These are phyloP conservation scores for Lasioglossum morio DNA, from an alignment of 2,888 invertebrate genomes.

Conservation along the genomic window DNA sequence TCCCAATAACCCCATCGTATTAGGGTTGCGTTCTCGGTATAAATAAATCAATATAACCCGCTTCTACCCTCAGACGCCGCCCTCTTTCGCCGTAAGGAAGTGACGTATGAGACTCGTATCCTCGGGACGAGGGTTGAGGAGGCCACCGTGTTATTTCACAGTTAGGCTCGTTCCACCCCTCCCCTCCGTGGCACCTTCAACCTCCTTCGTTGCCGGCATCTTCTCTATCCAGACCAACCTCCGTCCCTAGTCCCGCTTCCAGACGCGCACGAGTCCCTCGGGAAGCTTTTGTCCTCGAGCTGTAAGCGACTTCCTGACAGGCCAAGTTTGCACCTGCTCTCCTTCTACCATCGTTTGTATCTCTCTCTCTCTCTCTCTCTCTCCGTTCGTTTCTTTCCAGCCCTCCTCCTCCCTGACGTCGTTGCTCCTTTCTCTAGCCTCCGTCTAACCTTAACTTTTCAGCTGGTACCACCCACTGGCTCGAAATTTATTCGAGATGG, in stretches of 20 bases:
- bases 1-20: conserved; percentile 80
- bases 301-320: conserved; percentile 85
- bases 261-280: conserved; percentile 81
- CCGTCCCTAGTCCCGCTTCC: conserved; percentile 70
- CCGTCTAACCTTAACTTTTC: conserved; percentile 75
- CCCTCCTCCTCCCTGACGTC: conserved; percentile 26
- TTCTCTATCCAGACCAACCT: conserved; percentile 66
- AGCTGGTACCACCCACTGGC: conserved; percentile 63
- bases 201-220: conserved; percentile 64
- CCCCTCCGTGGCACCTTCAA: conserved; percentile 52
- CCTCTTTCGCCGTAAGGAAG: conserved; percentile 77
- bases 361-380: conserved; percentile 61
- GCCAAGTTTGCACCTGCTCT: conserved; percentile 84
- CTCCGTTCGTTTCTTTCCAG: conserved; percentile 41
- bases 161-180: conserved; percentile 79
- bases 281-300: conserved; percentile 84
- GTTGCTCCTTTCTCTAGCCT: conserved; percentile 43
- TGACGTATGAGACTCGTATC: conserved; percentile 81
- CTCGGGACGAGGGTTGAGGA: conserved; percentile 74
- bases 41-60: conserved; percentile 84
- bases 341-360: conserved; percentile 71
- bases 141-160: conserved; percentile 83
- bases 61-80: conserved; percentile 72
- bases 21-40: conserved; percentile 75
- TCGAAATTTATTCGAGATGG: conserved; percentile 79